Evolutionary conservation across 2,888 invertebrate genomes (phyloP).

Genomic region (Tachystola acroxantha): DNA sequence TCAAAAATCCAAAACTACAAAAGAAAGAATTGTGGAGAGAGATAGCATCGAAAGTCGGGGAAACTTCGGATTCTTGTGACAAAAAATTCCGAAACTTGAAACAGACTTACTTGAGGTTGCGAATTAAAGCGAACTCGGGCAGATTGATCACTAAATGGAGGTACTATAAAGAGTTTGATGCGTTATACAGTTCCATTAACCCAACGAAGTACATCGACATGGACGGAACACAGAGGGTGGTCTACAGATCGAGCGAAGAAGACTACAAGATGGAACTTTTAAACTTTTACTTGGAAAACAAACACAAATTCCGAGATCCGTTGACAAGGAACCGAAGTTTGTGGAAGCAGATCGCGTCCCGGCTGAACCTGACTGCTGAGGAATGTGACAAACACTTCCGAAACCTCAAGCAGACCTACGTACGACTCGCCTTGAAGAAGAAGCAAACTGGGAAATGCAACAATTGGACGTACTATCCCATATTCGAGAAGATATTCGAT

Average conservation of each 20-base stretch:
- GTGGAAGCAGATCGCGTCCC: conserved; percentile 49
- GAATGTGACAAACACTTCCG: conserved; percentile 66
- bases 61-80: conserved; percentile 25
- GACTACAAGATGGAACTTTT: conserved; percentile 57
- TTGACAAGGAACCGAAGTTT: conserved; percentile 52
- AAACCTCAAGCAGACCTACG: conserved; percentile 64
- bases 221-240: conserved; percentile 19
- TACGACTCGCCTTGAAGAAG: conserved; percentile 49
- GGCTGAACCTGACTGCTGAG: conserved; percentile 49
- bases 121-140: conserved; percentile 42
- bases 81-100: conserved; percentile 67
- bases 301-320: conserved; percentile 53
- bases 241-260: conserved; percentile 25
- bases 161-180: conserved; percentile 60
- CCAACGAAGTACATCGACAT: conserved; percentile 10
- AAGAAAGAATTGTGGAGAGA: conserved; percentile 49
- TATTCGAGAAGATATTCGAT: conserved; percentile 60
- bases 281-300: conserved; percentile 55
- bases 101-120: conserved; percentile 59
- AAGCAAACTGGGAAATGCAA: conserved; percentile 44
- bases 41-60: conserved; percentile 18
- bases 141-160: conserved; percentile 54
- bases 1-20: conserved; percentile 52
- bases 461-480: conserved; percentile 60
- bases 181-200: conserved; percentile 38